Evolutionary conservation across 2,797 vertebrate species (phyloP), one percentile per base, ranked within the genome.

Genomic region (Nothura maculosa): DNA sequence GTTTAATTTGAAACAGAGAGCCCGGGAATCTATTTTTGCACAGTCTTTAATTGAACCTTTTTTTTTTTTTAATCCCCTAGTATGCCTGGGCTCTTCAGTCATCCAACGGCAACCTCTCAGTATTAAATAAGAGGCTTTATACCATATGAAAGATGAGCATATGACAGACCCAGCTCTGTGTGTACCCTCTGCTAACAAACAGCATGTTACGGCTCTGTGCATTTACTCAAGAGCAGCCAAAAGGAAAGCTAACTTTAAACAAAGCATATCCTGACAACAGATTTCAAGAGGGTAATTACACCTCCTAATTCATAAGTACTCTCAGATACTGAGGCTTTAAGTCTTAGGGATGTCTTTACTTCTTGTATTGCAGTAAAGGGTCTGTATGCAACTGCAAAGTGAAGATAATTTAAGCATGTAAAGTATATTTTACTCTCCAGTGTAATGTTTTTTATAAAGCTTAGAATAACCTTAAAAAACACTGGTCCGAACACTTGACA

Each of bases 1-100:
- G 77, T 86, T 85, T 94, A 90, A 93, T 94, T 61, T 95, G 94
- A 96, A 95, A 94, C 89, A 94, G 87, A 91, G 92, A 93, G 67
- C 63, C 34, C 8, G 1, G 68, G 76, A 66, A 85, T 73, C 67
- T 94, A 93, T 91, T 94, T 96, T 85, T 92, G 63, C 55, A 57
- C 57, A 15, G 43, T 79, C 43, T 96, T 81, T 95, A 94, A 93
- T 76, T 81, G 87, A 87, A 70, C 12, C 12, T 19, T 2, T 48
- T 42, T n/a, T 67, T 74, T 89, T 63, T 92, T 89, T 69, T 7
- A 57, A 81, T 85, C 55, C n/a, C 69, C 15, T 48, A 61, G 13
- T 79, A 52, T 38, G 60, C 73, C 45, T 1, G 0, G 40, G 74
- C n/a, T 73, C 45, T 81, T 92, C 92, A 93, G 74, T 19, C 89